phyloP scores from a whole-genome alignment of 1,140 invertebrate species.

The Drosophila ogumai region DNA sequence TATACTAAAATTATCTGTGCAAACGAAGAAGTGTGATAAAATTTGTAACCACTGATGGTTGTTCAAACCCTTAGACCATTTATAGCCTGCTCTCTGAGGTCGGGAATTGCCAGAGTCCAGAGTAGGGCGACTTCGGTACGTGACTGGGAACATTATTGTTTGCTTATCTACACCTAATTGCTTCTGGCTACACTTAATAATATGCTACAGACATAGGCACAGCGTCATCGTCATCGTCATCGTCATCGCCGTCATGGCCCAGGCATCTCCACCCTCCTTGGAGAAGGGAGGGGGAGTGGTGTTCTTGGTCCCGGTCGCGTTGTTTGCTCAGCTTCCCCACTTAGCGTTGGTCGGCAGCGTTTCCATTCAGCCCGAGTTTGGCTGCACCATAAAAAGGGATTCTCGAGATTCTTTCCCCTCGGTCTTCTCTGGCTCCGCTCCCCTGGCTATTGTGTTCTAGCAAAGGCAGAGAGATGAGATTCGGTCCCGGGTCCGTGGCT shows the following conservation, averaged over 20 bases:
- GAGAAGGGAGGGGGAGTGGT: neutral
- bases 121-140: slow-evolving; percentile 48
- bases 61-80: slow-evolving; percentile 7
- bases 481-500: slow-evolving; percentile 40
- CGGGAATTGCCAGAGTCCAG: slow-evolving; percentile 1
- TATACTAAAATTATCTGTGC: neutral
- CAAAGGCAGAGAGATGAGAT: slow-evolving; percentile 10
- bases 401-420: slow-evolving; percentile 56
- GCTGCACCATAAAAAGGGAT: slow-evolving; percentile 81
- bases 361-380: slow-evolving; percentile 71
- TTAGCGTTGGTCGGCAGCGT: slow-evolving; percentile 71
- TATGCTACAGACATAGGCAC: slow-evolving; percentile 66
- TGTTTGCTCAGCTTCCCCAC: slow-evolving; percentile 76
- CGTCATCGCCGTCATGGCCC: slow-evolving; percentile 44
- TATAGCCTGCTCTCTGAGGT: slow-evolving; percentile 5
- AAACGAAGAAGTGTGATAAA: neutral
- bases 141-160: slow-evolving; percentile 84
- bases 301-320: slow-evolving; percentile 52
- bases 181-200: slow-evolving; percentile 85
- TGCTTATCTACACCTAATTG: slow-evolving; percentile 84
- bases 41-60: neutral
- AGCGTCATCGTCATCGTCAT: slow-evolving; percentile 53
- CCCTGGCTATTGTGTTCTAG: slow-evolving; percentile 29
- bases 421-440: neutral
- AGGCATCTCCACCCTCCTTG: slow-evolving; percentile 32